Base-by-base conservation (phyloP, 2,113 vertebrate species). In the Apteryx owenii region DNA sequence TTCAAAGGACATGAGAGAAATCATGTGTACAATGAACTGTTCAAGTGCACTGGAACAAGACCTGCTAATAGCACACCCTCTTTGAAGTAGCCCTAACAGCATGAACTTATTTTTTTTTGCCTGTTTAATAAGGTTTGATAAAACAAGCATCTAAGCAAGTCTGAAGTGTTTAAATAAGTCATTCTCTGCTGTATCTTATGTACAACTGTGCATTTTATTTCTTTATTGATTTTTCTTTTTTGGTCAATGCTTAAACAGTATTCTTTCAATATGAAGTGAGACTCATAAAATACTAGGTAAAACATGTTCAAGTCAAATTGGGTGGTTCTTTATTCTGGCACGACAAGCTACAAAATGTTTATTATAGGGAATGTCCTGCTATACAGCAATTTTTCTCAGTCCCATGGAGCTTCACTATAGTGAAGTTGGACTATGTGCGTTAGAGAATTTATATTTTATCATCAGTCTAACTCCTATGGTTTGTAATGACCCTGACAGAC, bases 321-420 rank as follows among this genome's bases (percentile, higher is more conserved):
- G 53, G 38, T 83, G 2, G 26, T 95, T 2, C 33, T 92, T 94
- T 85, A 79, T 94, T 83, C 82, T 73, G 28, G 29, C 80, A 58
- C 3, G 4, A 83, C 71, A 54, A 66, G 54, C 76, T 88, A 29
- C 79, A 77, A 78, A 88, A 81, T 72, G 31, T 73, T 38, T 62
- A 5, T 92, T 95, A 77, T 80, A 71, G 85, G 70, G 76, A 62
- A 46, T 75, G 79, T 70, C 71, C 79, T 80, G 62, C 72, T 75
- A 18, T 73, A 70, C 33, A 86, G 64, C 46, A 62, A 58, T 96
- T 90, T 93, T 95, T 85, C 75, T 82, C 60, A 77, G 88, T 96
- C 95, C 93, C 82, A 48, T n/a, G 56, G 90, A 91, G 88, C 92
- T 91, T 97, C 88, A 96, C 96, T 97, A 90, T 31, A 77, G 79